phyloP scores from a whole-genome alignment of 2,797 vertebrate species.

The Darevskia nairensis region DNA sequence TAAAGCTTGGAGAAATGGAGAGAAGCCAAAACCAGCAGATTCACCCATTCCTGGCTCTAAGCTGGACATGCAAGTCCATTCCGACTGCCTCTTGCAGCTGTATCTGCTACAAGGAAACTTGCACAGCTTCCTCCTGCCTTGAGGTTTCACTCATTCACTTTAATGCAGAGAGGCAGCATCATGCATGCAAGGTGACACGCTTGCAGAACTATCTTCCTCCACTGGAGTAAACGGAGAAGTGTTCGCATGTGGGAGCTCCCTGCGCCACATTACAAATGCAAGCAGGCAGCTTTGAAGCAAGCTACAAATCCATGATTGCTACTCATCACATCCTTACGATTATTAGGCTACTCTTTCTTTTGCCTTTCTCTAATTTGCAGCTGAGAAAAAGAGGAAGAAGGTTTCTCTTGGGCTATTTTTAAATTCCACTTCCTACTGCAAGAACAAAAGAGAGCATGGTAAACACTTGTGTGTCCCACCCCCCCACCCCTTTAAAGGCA shows the following conservation, averaged over 20 bases:
- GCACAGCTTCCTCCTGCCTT: too few relatives aligned
- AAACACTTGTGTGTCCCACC: neutral
- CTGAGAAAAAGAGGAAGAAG: conserved; percentile 68
- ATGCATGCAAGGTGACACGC: neutral
- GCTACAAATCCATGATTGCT: neutral
- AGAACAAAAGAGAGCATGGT: conserved; percentile 54
- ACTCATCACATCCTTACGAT: conserved; percentile 39
- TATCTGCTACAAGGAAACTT: too few relatives aligned
- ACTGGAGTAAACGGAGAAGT: neutral
- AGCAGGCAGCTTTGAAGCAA: neutral
- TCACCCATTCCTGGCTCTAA: too few relatives aligned
- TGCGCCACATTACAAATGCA: neutral
- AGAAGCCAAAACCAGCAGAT: too few relatives aligned
- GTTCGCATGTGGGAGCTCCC: neutral
- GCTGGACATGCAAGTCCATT: too few relatives aligned
- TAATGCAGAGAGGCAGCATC: too few relatives aligned
- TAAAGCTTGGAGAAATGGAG: too few relatives aligned
- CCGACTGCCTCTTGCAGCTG: too few relatives aligned
- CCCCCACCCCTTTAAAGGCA: neutral
- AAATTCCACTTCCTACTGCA: conserved; percentile 52
- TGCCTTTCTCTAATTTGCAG: conserved; percentile 1
- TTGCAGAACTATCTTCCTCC: neutral
- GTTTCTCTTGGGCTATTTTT: conserved; percentile 73
- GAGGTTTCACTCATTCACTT: too few relatives aligned
- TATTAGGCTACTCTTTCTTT: neutral